Evolutionary conservation across 2,113 vertebrate species (phyloP).

Genomic region (Ellobius talpinus): DNA sequence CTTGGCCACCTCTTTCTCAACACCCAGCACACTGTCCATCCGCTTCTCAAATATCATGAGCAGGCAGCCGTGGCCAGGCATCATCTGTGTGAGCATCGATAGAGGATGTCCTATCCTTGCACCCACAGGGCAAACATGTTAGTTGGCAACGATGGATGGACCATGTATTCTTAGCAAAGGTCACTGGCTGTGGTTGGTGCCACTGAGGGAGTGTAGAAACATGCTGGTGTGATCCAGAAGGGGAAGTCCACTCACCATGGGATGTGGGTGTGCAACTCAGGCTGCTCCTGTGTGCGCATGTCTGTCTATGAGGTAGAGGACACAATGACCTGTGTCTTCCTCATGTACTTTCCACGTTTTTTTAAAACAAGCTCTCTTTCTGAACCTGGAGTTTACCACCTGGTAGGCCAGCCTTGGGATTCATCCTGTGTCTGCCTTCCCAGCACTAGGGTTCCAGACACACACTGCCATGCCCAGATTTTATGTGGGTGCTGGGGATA

Average conservation of each 20-base stretch:
- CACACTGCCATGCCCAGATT: neutral
- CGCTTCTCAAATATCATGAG: accelerated
- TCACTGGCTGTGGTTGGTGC: accelerated
- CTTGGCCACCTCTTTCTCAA: neutral
- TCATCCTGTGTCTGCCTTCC: neutral
- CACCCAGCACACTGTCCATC: accelerated
- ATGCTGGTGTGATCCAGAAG: accelerated
- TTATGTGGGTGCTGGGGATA: neutral
- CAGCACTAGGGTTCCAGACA: neutral
- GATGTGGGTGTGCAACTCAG: neutral
- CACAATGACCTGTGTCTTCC: too few species aligned
- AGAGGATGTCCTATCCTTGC: accelerated
- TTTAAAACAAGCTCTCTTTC: neutral
- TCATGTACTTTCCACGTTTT: too few species aligned
- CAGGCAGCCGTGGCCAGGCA: accelerated
- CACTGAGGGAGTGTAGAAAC: accelerated
- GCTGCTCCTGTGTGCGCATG: neutral
- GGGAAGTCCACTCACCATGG: accelerated
- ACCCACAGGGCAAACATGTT: accelerated
- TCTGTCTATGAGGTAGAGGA: neutral
- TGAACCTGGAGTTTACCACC: neutral
- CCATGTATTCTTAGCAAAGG: neutral
- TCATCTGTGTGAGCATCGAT: accelerated
- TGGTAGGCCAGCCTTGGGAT: neutral
- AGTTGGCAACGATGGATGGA: neutral